A percentile compares a stretch with the other conserved stretches of the same genome.
These are phyloP conservation scores for Cylloceria caligata DNA, from an alignment of 2,888 invertebrate genomes.

Conservation along the genomic window DNA sequence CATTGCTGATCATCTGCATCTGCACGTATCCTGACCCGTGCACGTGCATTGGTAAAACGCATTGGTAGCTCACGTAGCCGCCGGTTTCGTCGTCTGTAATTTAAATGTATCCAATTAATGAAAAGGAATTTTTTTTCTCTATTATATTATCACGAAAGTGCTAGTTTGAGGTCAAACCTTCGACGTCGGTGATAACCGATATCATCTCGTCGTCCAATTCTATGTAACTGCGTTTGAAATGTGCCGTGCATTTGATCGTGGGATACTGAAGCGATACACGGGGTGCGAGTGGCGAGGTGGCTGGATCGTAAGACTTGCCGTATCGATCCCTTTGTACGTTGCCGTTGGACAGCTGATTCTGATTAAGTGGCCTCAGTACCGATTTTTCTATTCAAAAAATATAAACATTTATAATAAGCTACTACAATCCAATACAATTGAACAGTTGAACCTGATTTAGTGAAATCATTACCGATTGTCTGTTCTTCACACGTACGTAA, in stretches of 20 bases:
- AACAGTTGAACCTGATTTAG: neutral
- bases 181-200: constrained; percentile 90
- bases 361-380: constrained; percentile 83
- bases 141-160: neutral
- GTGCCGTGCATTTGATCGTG: constrained; percentile 87
- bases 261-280: constrained; percentile 82
- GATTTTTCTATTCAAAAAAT: constrained; percentile 79
- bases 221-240: constrained; percentile 89
- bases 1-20: constrained; percentile 88
- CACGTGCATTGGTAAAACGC: constrained; percentile 89
- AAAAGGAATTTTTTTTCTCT: neutral
- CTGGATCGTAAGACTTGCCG: constrained; percentile 73
- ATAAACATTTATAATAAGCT: neutral
- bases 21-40: constrained; percentile 89
- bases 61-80: constrained; percentile 88
- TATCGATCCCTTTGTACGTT: constrained; percentile 77
- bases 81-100: constrained; percentile 89
- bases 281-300: constrained; percentile 80
- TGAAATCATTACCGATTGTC: too few species aligned
- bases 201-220: constrained; percentile 90
- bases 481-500: too few species aligned
- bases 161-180: constrained; percentile 85
- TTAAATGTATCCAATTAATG: neutral
- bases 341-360: constrained; percentile 81
- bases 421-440: neutral